Evolutionary conservation across 2,113 vertebrate species (phyloP).

Genomic region (Erythrolamprus reginae): DNA sequence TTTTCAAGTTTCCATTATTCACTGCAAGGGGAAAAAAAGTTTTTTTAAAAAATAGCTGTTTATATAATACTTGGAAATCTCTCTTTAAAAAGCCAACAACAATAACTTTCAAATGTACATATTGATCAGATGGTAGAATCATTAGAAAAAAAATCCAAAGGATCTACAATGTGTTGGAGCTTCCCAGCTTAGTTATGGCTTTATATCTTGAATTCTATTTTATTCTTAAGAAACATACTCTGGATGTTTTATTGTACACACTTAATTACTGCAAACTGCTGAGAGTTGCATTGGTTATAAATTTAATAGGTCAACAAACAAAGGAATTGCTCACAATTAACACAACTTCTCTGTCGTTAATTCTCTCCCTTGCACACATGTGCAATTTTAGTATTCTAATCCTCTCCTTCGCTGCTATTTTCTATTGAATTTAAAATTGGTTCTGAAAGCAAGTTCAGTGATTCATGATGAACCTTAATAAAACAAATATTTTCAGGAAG

Average conservation of each 20-base stretch:
- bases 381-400: slow-evolving; percentile 52
- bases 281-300: background rate
- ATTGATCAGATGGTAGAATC: slow-evolving; percentile 43
- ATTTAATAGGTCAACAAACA: background rate
- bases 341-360: slow-evolving; percentile 25
- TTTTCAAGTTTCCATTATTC: background rate
- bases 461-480: slow-evolving; percentile 55
- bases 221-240: background rate
- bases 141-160: too few relatives aligned
- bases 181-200: background rate
- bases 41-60: background rate
- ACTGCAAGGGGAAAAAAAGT: background rate
- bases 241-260: background rate
- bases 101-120: too few relatives aligned
- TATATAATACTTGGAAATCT: slow-evolving; percentile 47
- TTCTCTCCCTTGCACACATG: slow-evolving; percentile 17
- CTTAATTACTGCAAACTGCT: background rate
- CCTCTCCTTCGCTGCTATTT: slow-evolving; percentile 50
- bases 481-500: slow-evolving; percentile 48
- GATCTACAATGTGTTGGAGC: background rate
- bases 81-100: too few relatives aligned
- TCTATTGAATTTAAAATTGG: slow-evolving; percentile 56
- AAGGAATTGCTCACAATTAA: slow-evolving; percentile 46
- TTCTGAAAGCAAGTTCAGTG: slow-evolving; percentile 53
- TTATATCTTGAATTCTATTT: background rate